Evolutionary conservation across 2,113 vertebrate genomes (phyloP), one percentile per base, ranked within the genome.

Genomic region (Monopterus albus): DNA sequence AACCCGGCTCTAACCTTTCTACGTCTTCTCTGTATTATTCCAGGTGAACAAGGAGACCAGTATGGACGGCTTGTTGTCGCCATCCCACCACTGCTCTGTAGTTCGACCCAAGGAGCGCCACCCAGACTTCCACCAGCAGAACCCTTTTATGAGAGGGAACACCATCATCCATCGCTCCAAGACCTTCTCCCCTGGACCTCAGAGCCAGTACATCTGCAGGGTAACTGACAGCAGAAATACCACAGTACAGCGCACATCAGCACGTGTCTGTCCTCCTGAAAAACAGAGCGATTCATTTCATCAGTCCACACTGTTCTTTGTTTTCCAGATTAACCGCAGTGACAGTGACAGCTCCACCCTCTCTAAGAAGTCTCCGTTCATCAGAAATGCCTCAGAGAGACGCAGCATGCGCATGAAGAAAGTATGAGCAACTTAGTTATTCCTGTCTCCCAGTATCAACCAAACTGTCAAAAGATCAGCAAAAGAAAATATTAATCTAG

Each of bases 101-200:
- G 97, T 99, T 15, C 95, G 97, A 39, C 98, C 97, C 1, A 98
- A 99, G 81, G 96, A 99, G 58, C 93, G 96, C 20, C 90, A 94
- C 25, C 88, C 91, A 7, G 82, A 94, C 9, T 79, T 92, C 35
- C 93, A 92, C 4, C 93, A 95, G 6, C 93, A 96, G 15, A 92
- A 92, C 57, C 93, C 94, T 0, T 98, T 99, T 88, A 92, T 98
- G 71, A 93, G 96, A 82, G 96, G 96, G 0, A 96, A 94, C 91
- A 96, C 96, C 47, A 98, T 99, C 86, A 99, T 98, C 90, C 96
- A n/a, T n/a, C n/a, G 97, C 75, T 99, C 98, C 10, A 98, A 99
- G 90, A 99, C 98, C 1, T 99, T 99, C 86, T 98, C 97, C 6
- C 97, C 98, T 0, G 97, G 98, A 78, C 97, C 98, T 5, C 97